These are phyloP conservation scores for Parascotia fuliginaria DNA, from an alignment of 2,888 invertebrate genomes.

Conservation along the genomic window DNA sequence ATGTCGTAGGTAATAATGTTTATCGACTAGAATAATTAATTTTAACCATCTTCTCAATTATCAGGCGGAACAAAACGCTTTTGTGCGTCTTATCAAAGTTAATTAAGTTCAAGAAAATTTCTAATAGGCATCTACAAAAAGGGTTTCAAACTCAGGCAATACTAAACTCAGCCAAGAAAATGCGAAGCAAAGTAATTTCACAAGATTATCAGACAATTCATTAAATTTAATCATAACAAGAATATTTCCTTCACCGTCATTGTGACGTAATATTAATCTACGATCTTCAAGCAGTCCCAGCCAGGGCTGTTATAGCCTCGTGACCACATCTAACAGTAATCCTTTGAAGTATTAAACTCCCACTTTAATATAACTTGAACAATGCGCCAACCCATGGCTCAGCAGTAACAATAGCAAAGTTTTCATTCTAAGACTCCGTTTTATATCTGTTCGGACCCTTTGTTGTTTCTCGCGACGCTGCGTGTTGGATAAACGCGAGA, in stretches of 20 bases:
- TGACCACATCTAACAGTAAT: conserved; percentile 73
- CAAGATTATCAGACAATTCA: conserved; percentile 41
- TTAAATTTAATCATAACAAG: conserved; percentile 47
- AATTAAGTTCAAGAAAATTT: not conserved
- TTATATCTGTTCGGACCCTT: conserved; percentile 68
- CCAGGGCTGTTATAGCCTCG: conserved; percentile 57
- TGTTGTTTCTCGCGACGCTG: conserved; percentile 57
- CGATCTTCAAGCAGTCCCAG: conserved; percentile 50
- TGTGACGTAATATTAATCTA: conserved; percentile 59
- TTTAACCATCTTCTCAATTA: no score
- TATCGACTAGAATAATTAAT: no score
- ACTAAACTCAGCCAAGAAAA: conserved; percentile 18
- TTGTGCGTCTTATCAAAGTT: not conserved
- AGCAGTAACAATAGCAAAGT: conserved; percentile 77
- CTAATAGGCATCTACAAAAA: not conserved
- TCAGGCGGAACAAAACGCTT: not conserved
- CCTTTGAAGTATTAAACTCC: conserved; percentile 79
- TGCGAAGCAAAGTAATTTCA: conserved; percentile 21
- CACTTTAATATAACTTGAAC: conserved; percentile 81
- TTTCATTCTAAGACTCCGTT: conserved; percentile 77
- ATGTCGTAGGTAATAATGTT: no score
- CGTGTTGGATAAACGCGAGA: conserved; percentile 50
- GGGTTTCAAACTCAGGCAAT: not conserved
- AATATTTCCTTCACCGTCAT: conserved; percentile 34
- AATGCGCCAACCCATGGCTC: conserved; percentile 74